A percentile compares a stretch with the other conserved stretches of the same genome.
phyloP scores from a whole-genome alignment of 2,888 invertebrate species.

The Netelia melanura region DNA sequence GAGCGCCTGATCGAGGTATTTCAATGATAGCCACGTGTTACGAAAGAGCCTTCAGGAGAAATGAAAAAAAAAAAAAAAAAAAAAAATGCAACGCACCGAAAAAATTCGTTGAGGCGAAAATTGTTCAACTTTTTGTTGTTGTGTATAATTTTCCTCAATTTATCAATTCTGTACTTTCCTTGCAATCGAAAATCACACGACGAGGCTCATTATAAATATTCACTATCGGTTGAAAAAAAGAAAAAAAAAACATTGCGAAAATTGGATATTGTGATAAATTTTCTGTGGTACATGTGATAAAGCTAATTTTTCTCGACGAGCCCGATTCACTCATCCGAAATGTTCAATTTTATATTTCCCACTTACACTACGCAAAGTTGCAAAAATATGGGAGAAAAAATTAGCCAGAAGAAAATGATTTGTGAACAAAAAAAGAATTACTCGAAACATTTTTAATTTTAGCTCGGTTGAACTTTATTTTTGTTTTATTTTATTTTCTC shows the following conservation, averaged over 20 bases:
- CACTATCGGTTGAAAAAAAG: background rate
- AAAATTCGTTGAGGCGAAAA: slow-evolving; percentile 8
- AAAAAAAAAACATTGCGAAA: slow-evolving; percentile 20
- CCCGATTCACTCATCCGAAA: slow-evolving; percentile 32
- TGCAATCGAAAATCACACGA: background rate
- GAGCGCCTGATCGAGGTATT: slow-evolving; percentile 63
- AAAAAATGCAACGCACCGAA: background rate
- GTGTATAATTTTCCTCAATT: background rate
- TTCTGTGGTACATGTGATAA: slow-evolving; percentile 59
- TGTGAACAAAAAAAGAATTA: slow-evolving; percentile 3
- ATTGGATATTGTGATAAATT: slow-evolving; percentile 74
- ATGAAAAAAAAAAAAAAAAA: background rate
- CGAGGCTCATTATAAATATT: background rate
- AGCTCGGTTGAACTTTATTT: slow-evolving; percentile 15
- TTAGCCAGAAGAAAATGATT: background rate
- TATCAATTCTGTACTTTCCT: slow-evolving; percentile 12
- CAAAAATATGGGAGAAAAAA: slow-evolving; percentile 64
- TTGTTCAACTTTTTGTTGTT: slow-evolving; percentile 15
- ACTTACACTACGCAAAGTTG: slow-evolving; percentile 65
- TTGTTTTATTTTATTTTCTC: background rate
- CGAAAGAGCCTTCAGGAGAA: background rate
- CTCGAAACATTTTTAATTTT: slow-evolving; percentile 21
- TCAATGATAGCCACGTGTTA: slow-evolving; percentile 24
- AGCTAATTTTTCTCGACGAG: slow-evolving; percentile 24
- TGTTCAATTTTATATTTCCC: slow-evolving; percentile 37